phyloP scores from a whole-genome alignment of 2,888 invertebrate genomes.

The Hemaris fuciformis region DNA sequence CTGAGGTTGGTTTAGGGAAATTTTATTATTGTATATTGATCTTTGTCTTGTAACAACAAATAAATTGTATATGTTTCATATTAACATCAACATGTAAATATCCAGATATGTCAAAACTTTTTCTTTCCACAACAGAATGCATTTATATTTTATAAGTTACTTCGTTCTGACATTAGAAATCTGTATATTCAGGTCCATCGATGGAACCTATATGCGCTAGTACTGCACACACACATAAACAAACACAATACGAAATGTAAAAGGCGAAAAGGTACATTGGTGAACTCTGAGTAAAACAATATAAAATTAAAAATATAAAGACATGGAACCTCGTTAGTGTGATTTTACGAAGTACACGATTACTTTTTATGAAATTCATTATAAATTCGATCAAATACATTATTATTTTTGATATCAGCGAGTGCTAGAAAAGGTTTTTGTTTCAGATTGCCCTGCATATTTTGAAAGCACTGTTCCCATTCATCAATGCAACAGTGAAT shows the following conservation, averaged over 20 bases:
- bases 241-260: neutral
- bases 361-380: neutral
- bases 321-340: neutral
- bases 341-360: neutral
- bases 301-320: neutral
- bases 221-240: neutral
- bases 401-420: too few relatives aligned
- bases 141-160: neutral
- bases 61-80: too few relatives aligned
- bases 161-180: neutral
- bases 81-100: too few relatives aligned
- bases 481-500: too few relatives aligned
- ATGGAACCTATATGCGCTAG: neutral
- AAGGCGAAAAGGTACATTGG: constrained; percentile 6
- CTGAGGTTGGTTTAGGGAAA: too few relatives aligned
- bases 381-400: neutral
- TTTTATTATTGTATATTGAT: too few relatives aligned
- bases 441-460: too few relatives aligned
- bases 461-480: too few relatives aligned
- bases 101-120: too few relatives aligned
- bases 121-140: too few relatives aligned
- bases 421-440: too few relatives aligned
- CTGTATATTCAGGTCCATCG: neutral
- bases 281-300: neutral
- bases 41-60: too few relatives aligned